Evolutionary conservation across 2,113 vertebrate species (phyloP).

Genomic region (Pampusana beccarii): DNA sequence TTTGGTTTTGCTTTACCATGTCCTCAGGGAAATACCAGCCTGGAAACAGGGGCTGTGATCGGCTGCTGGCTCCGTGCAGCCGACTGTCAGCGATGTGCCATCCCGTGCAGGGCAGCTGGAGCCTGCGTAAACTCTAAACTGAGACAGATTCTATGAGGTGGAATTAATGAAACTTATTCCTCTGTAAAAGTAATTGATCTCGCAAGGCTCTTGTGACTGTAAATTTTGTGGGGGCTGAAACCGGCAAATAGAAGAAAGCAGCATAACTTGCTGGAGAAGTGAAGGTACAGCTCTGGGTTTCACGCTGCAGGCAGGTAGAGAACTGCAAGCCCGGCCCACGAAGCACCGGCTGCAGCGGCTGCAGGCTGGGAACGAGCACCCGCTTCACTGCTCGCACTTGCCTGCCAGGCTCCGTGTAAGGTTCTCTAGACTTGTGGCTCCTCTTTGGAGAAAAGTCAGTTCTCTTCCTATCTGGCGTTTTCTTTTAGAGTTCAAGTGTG

Average conservation of each 20-base stretch:
- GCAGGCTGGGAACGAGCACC: fast-evolving
- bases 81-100: not conserved
- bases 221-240: not conserved
- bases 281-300: not conserved
- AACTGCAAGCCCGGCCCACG: not conserved
- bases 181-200: not conserved
- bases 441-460: not conserved
- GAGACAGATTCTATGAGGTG: not conserved
- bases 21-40: not conserved
- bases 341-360: not conserved
- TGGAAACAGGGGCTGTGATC: not conserved
- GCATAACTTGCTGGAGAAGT: not conserved
- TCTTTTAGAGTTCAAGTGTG: not conserved
- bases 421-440: not conserved
- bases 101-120: not conserved
- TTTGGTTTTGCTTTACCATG: not conserved
- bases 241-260: not conserved
- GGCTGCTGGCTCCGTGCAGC: not conserved
- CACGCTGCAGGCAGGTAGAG: not conserved
- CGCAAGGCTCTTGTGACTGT: not conserved
- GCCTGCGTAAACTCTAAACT: fast-evolving
- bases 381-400: not conserved
- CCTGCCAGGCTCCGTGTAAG: not conserved
- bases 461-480: not conserved
- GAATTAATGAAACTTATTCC: not conserved